phyloP scores from a whole-genome alignment of 2,888 invertebrate species.

The Gordius sp. region DNA sequence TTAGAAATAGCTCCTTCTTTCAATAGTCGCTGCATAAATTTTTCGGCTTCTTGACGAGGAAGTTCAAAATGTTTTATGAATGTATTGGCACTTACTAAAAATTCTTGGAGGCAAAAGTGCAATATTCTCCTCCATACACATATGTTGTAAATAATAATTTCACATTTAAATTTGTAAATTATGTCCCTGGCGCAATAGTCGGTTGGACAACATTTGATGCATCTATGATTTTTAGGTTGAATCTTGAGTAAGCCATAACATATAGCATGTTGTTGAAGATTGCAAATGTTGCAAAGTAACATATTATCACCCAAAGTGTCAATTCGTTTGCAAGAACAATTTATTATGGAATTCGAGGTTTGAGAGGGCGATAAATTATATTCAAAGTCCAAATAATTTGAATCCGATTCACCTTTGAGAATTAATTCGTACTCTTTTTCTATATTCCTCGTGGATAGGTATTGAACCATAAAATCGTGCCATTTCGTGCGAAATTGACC shows the following conservation, averaged over 20 bases:
- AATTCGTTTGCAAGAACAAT: background rate
- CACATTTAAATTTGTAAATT: slow-evolving; percentile 8
- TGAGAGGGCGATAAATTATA: background rate
- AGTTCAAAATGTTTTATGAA: background rate
- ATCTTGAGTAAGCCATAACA: background rate
- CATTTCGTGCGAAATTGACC: background rate
- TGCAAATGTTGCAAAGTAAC: background rate
- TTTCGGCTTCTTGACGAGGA: background rate
- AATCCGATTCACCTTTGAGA: background rate
- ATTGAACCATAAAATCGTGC: too few relatives aligned
- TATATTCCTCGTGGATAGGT: too few relatives aligned
- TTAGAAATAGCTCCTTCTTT: background rate
- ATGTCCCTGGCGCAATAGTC: background rate
- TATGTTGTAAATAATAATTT: background rate
- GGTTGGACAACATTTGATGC: background rate
- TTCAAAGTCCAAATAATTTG: background rate
- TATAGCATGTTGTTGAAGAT: background rate
- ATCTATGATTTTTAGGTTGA: background rate
- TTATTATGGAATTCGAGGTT: background rate
- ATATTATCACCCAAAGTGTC: background rate
- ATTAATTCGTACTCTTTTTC: background rate
- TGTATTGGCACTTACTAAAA: background rate
- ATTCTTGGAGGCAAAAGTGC: background rate
- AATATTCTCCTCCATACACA: slow-evolving; percentile 2
- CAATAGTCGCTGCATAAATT: background rate